Conservation (phyloP, 1,140 invertebrate species). For the Diachasma alloeum region DNA sequence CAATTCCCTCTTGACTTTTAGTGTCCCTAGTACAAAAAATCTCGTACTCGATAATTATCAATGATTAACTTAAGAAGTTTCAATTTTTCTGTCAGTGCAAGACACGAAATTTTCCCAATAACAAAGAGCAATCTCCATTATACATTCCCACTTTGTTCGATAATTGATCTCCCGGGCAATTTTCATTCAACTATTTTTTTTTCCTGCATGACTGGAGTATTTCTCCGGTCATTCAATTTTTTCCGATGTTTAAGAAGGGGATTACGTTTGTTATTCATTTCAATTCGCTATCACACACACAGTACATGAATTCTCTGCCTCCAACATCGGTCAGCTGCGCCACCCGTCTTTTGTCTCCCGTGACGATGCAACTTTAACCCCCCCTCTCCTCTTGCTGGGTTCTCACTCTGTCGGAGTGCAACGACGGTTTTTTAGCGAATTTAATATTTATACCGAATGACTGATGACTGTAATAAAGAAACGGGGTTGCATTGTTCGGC, state of each 20-base stretch:
- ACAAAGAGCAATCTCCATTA: too few species aligned
- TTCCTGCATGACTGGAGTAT: background rate
- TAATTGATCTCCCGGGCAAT: too few species aligned
- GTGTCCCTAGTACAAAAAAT: too few species aligned
- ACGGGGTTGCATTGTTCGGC: slow-evolving; percentile 62
- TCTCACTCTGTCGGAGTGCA: slow-evolving; percentile 10
- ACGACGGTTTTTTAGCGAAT: slow-evolving; percentile 61
- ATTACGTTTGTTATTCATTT: slow-evolving; percentile 6
- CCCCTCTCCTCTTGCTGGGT: slow-evolving; percentile 28
- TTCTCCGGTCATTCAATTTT: background rate
- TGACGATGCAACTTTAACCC: slow-evolving; percentile 63
- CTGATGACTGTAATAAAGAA: slow-evolving; percentile 64
- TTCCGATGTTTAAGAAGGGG: background rate
- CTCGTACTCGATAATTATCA: too few species aligned
- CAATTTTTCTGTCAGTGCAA: too few species aligned
- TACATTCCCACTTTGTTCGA: too few species aligned
- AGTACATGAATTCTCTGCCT: background rate
- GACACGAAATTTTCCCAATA: too few species aligned
- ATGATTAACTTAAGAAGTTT: too few species aligned
- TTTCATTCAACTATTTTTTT: too few species aligned
- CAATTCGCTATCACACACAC: background rate
- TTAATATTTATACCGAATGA: slow-evolving; percentile 66
- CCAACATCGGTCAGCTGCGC: slow-evolving; percentile 58
- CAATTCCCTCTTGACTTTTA: too few species aligned
- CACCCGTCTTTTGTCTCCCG: slow-evolving; percentile 49